Base-by-base conservation (phyloP, 2,888 invertebrate species). In the Idaea straminata region DNA sequence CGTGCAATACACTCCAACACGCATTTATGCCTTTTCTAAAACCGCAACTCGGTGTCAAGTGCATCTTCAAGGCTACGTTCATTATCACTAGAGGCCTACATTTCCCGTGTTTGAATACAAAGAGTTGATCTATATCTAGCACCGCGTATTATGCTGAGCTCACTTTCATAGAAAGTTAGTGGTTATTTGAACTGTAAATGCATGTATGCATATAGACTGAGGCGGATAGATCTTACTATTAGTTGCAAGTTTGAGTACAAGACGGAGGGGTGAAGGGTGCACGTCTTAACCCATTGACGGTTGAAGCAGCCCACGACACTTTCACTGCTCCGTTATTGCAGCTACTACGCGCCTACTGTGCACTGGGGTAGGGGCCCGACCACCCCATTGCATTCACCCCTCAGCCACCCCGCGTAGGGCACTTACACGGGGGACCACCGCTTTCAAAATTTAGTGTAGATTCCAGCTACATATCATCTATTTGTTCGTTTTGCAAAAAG, bases 241-340 rank as follows among this genome's bases (percentile, higher is more conserved):
- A 88, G 84, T 82, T 89, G 84, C 85, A 69, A 90, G 89, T 90
- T 89, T 87, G 85, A 87, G 88, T 81, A 80, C 81, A 90, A 91
- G 90, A 88, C 89, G 87, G 86, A 81, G 89, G 91, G 92, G 89
- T 79, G 86, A 87, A 89, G 90, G 90, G 90, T 85, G 89, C 83
- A 87, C 86, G 87, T 90, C 91, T 91, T 92, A 90, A 86, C 90
- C 91, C 92, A 92, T 92, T 92, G 92, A 92, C 92, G 91, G 91
- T 91, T 91, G 91, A 88, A 90, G 89, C 92, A 83, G 80, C 85
- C 89, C 91, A 89, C 91, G 92, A 92, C 92, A 92, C 92, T 92
- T 92, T 92, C 92, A 92, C 92, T 92, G 87, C 89, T 88, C 91
- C 88, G 92, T 89, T 92, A 91, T 91, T 91, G 91, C 92, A 91